Base-by-base conservation (phyloP, 2,888 invertebrate genomes). In the Eupithecia inturbata region DNA sequence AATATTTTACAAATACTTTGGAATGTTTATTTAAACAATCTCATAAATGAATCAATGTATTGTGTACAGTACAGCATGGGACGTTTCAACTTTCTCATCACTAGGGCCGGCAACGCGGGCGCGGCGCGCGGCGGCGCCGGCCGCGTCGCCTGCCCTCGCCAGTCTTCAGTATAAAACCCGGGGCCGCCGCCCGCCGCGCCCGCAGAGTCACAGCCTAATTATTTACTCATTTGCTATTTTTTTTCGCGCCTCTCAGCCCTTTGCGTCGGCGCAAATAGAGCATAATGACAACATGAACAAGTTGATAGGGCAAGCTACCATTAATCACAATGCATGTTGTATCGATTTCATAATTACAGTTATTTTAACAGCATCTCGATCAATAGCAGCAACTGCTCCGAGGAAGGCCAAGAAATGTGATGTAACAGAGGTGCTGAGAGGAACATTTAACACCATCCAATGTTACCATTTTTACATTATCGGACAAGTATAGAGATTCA, bases 1-100 rank as follows among this genome's bases (percentile, higher is more conserved):
- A 93, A 93, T 94, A 94, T 93, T 91, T 89, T 92, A 94, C 93
- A 93, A 91, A 92, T 93, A 94, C 94, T 94, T 94, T 94, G 94
- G 94, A 94, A 94, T 94, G 94, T 94, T 94, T 90, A 91, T 91
- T 91, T 89, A 93, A 90, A 92, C 90, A 89, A 90, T 92, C 92
- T 92, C 92, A 90, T 91, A 91, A 73, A 80, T 90, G 91, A 92
- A 91, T 91, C 88, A 87, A 88, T 88, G 87, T 87, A n/a, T n/a
- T n/a, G n/a, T n/a, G n/a, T n/a, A n/a, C n/a, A n/a, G n/a, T n/a
- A 88, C 88, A 87, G 83, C 79, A 80, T 62, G 76, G 73, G 75
- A 83, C 81, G 77, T 78, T 82, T 82, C 79, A 78, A 66, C 82
- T 79, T 73, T 74, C 77, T 78, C 75, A 39, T 41, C 66, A 39